phyloP scores from a whole-genome alignment of 2,113 vertebrate species.

The Suncus etruscus region DNA sequence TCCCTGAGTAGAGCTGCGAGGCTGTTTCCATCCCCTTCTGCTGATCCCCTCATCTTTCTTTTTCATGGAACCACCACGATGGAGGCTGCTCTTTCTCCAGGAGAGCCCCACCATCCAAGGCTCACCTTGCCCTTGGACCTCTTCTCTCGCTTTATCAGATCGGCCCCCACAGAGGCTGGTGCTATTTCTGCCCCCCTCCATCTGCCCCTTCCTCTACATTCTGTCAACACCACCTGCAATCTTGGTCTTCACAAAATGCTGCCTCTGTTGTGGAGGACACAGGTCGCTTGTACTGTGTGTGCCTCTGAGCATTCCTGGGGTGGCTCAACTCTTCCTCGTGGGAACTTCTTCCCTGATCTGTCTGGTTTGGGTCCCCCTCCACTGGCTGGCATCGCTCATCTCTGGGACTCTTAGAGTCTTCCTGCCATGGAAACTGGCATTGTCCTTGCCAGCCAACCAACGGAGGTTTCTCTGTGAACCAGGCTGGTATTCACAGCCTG shows the following conservation, averaged over 20 bases:
- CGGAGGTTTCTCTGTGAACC: not conserved
- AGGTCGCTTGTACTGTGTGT: not conserved
- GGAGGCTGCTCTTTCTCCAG: too few species aligned
- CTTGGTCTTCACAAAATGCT: not conserved
- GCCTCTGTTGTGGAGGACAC: not conserved
- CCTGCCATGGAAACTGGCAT: not conserved
- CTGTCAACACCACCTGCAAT: not conserved
- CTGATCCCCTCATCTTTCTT: too few species aligned
- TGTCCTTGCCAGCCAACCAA: not conserved
- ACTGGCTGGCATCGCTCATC: not conserved
- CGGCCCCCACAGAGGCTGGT: not conserved
- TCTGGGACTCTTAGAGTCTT: not conserved
- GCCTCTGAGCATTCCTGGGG: not conserved
- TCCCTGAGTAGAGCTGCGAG: too few species aligned
- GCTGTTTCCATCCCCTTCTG: too few species aligned
- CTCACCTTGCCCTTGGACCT: rapidly evolving
- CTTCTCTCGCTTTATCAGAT: rapidly evolving
- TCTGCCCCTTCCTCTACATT: not conserved
- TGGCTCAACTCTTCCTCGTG: not conserved
- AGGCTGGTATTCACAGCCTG: not conserved
- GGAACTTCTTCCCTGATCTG: too few species aligned
- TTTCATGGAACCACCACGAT: too few species aligned
- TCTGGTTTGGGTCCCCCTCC: not conserved
- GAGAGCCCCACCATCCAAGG: too few species aligned
- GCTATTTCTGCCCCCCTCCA: not conserved